Evolutionary conservation across 2,113 vertebrate species (phyloP).

Genomic region (Lagopus leucura): DNA sequence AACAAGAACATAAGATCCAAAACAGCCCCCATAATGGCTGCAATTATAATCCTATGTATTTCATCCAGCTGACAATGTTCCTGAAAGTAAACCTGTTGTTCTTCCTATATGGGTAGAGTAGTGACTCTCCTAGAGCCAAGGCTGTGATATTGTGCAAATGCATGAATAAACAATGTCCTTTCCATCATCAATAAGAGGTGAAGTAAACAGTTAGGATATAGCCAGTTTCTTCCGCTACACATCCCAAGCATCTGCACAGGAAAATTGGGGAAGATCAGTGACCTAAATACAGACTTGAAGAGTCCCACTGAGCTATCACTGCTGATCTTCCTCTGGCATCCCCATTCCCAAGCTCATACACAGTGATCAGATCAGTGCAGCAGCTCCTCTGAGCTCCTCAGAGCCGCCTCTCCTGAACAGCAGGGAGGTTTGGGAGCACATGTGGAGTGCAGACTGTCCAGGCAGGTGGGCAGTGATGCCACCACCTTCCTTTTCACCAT

Average conservation of each 20-base stretch:
- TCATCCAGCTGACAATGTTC: not conserved
- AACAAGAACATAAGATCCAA: not conserved
- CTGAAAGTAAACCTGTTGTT: not conserved
- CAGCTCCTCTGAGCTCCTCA: not conserved
- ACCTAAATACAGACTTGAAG: not conserved
- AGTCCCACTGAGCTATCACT: not conserved
- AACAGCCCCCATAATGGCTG: not conserved
- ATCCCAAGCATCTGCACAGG: accelerated
- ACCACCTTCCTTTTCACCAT: not conserved
- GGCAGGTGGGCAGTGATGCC: not conserved
- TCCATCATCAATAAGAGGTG: not conserved
- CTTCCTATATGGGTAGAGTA: not conserved
- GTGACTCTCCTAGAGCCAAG: not conserved
- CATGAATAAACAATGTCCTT: not conserved
- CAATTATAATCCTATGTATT: not conserved
- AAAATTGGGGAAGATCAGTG: not conserved
- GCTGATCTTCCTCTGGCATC: not conserved
- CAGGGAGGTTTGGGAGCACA: not conserved
- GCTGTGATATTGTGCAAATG: not conserved
- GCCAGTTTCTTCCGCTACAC: not conserved
- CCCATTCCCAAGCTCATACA: not conserved
- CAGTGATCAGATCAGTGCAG: not conserved
- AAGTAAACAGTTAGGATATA: not conserved
- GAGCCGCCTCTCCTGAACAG: not conserved
- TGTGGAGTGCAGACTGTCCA: not conserved